phyloP scores from a whole-genome alignment of 2,113 vertebrate genomes.

The Zapornia atra region DNA sequence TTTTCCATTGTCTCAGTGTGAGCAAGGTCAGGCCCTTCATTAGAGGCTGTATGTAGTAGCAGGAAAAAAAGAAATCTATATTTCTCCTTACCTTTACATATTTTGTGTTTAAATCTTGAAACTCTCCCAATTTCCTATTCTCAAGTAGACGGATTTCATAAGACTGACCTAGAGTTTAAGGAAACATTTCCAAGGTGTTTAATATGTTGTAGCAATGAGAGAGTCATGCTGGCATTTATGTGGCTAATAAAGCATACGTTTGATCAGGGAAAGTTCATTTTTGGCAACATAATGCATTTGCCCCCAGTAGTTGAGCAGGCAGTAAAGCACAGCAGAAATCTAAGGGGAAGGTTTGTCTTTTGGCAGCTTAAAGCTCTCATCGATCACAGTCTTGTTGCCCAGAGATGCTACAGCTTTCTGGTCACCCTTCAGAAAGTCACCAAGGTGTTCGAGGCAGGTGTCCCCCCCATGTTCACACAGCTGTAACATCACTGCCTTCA shows the following conservation, averaged over 20 bases:
- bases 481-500: not conserved
- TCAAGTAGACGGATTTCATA: conserved; percentile 97
- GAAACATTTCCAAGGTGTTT: conserved; percentile 75
- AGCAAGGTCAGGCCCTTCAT: conserved; percentile 43
- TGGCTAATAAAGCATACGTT: conserved; percentile 67
- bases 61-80: conserved; percentile 51
- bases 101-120: conserved; percentile 92
- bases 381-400: not conserved
- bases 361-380: not conserved
- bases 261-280: conserved; percentile 54
- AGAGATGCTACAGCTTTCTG: not conserved
- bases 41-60: conserved; percentile 57
- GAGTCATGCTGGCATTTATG: conserved; percentile 71
- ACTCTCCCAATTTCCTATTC: conserved; percentile 93
- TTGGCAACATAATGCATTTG: conserved; percentile 44
- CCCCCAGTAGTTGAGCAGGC: not conserved
- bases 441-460: not conserved
- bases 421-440: not conserved
- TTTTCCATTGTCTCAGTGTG: conserved; percentile 47
- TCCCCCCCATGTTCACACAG: not conserved
- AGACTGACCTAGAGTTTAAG: conserved; percentile 87
- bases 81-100: conserved; percentile 90
- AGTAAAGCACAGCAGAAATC: conserved; percentile 35
- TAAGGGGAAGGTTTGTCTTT: not conserved
- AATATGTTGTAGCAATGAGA: conserved; percentile 77